Conservation (phyloP, 2,797 vertebrate species). For the Enteromius afrohamiltoni region DNA sequence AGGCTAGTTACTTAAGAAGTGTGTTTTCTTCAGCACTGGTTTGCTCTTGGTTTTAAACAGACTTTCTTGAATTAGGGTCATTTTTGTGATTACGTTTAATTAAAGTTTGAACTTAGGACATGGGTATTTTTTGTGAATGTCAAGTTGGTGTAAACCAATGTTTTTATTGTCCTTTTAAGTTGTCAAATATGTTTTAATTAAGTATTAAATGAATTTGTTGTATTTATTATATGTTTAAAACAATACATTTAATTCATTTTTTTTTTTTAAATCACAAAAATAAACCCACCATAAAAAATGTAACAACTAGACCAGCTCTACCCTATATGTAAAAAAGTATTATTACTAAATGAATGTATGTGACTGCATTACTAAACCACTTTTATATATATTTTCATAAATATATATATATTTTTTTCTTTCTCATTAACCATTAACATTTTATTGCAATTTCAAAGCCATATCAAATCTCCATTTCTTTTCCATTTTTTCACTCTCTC, state of each 20-base stretch:
- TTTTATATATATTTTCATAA: slow-evolving; percentile 12
- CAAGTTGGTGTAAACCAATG: background rate
- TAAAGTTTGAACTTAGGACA: background rate
- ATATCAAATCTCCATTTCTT: slow-evolving; percentile 46
- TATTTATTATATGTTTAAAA: background rate
- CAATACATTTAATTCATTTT: background rate
- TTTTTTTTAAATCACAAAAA: background rate
- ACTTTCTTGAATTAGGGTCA: background rate
- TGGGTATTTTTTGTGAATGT: background rate
- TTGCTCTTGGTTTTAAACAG: background rate
- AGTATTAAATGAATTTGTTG: too few species aligned
- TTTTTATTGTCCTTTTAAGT: background rate
- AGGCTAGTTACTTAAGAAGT: background rate
- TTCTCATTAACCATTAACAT: slow-evolving; percentile 45
- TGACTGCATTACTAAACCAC: background rate
- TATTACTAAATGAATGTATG: background rate
- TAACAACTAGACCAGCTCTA: background rate
- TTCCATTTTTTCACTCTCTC: slow-evolving; percentile 30
- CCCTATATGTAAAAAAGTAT: background rate
- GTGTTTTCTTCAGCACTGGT: background rate
- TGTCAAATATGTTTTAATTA: background rate
- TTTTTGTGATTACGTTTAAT: background rate
- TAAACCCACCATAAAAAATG: background rate
- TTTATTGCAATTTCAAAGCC: slow-evolving; percentile 41
- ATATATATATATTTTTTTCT: background rate